Percentiles rank a stretch among this genome's conserved stretches.
Conservation (phyloP, 2,888 invertebrate species). For the Cyclophora albipunctata region DNA sequence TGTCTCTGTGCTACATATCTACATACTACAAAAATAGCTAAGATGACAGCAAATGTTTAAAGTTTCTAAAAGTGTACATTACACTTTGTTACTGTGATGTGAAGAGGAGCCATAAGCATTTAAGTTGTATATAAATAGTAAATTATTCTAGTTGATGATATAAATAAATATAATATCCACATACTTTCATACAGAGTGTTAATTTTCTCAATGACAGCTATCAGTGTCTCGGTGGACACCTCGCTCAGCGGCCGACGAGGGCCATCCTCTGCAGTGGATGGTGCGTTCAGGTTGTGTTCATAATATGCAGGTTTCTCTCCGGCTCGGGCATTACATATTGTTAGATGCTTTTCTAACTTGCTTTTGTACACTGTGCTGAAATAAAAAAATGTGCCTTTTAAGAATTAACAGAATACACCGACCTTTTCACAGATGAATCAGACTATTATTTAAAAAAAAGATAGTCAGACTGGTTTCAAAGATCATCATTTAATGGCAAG, state of each 20-base stretch:
- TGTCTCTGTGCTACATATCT: no score
- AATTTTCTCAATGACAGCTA: conserved; percentile 51
- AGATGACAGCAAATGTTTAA: no score
- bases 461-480: no score
- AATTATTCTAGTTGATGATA: no score
- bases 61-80: no score
- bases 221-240: conserved; percentile 37
- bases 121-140: no score
- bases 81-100: no score
- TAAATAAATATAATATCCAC: conserved; percentile 15
- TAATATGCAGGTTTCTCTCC: conserved; percentile 71
- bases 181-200: conserved; percentile 57
- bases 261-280: conserved; percentile 24
- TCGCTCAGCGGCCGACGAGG: conserved; percentile 40
- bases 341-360: conserved; percentile 81
- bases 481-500: no score
- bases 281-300: conserved; percentile 63
- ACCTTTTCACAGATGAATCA: no score
- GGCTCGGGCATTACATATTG: conserved; percentile 82
- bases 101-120: no score
- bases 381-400: conserved; percentile 17
- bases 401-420: background rate
- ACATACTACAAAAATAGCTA: no score
- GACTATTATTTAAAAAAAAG: no score
- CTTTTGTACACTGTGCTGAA: conserved; percentile 79